Percentiles rank a stretch among this genome's conserved stretches.
phyloP scores from a whole-genome alignment of 1,140 invertebrate species.

The Hyles vespertilio region DNA sequence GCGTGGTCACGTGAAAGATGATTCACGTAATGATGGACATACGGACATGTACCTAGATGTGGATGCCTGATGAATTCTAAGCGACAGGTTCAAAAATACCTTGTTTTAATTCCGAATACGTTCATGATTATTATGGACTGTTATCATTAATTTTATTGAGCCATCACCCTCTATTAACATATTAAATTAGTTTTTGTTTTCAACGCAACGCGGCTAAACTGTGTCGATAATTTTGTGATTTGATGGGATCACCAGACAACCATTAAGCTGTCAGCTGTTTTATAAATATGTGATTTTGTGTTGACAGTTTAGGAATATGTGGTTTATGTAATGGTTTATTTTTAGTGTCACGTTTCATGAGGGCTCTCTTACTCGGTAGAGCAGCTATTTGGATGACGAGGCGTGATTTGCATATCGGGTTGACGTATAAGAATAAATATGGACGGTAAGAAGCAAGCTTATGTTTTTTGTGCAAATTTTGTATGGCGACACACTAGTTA shows the following conservation, averaged over 20 bases:
- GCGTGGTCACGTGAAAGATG: neutral
- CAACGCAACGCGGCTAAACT: conserved; percentile 2
- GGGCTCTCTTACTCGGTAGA: no score
- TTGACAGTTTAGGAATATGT: neutral
- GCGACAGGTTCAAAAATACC: neutral
- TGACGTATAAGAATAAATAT: no score
- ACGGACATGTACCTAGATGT: conserved; percentile 50
- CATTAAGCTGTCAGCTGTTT: conserved; percentile 23
- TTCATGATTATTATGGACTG: conserved; percentile 27
- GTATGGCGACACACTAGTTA: no score
- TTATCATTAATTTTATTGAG: conserved; percentile 44
- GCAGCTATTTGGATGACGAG: neutral
- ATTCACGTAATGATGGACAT: conserved; percentile 65
- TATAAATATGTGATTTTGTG: conserved; percentile 8
- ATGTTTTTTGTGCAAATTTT: no score
- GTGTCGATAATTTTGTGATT: conserved; percentile 14
- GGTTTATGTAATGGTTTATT: conserved; percentile 4
- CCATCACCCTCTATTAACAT: conserved; percentile 38
- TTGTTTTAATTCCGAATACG: conserved; percentile 10
- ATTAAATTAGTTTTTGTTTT: conserved; percentile 31
- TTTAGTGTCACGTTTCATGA: neutral
- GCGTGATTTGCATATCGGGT: neutral
- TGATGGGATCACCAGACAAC: conserved; percentile 15
- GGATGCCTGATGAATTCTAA: conserved; percentile 49
- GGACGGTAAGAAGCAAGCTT: no score